These are phyloP conservation scores for Ceratosolen solmsi DNA, from an alignment of 1,140 invertebrate genomes.

Conservation along the genomic window DNA sequence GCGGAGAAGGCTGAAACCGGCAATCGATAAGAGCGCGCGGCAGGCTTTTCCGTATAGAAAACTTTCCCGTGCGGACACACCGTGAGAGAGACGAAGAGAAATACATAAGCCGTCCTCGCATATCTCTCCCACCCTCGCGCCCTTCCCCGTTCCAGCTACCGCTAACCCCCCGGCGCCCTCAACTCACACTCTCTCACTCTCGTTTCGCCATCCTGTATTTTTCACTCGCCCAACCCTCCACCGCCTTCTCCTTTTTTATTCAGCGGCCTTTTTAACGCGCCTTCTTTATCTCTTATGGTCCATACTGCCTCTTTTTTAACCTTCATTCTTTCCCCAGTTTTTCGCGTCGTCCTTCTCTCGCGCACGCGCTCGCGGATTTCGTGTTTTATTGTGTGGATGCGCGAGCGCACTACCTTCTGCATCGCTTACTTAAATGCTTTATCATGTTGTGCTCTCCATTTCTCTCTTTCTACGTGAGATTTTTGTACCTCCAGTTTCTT, in stretches of 20 bases:
- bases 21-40: slow-evolving; percentile 59
- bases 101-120: too few species aligned
- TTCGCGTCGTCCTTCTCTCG: background rate
- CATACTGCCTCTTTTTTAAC: background rate
- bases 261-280: slow-evolving; percentile 40
- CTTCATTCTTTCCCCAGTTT: slow-evolving; percentile 6
- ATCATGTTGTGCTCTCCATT: slow-evolving; percentile 25
- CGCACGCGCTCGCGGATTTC: background rate
- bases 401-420: background rate
- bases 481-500: background rate
- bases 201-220: background rate
- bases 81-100: background rate
- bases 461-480: slow-evolving; percentile 19
- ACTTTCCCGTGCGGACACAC: background rate
- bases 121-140: background rate
- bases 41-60: slow-evolving; percentile 57
- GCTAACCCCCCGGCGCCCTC: background rate
- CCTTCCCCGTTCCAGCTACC: background rate
- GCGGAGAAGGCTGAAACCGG: slow-evolving; percentile 41
- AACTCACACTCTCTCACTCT: too few species aligned
- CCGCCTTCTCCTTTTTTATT: background rate
- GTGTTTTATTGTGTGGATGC: slow-evolving; percentile 11
- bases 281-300: slow-evolving; percentile 36
- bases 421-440: slow-evolving; percentile 40
- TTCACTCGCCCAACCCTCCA: slow-evolving; percentile 2